These are phyloP conservation scores for Scaeva pyrastri DNA, from an alignment of 2,888 invertebrate species.

Conservation along the genomic window DNA sequence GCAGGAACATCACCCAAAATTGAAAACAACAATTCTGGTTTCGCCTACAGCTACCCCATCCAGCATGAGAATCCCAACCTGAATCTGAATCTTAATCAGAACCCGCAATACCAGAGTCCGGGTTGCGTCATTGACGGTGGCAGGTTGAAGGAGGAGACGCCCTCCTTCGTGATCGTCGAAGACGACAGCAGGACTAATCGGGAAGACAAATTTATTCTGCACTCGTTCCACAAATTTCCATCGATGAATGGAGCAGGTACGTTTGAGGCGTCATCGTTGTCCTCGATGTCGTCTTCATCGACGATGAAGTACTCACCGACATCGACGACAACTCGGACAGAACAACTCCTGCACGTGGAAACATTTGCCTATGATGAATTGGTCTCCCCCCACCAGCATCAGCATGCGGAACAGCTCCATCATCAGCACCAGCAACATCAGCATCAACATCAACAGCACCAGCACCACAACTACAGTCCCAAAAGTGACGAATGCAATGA, in stretches of 20 bases:
- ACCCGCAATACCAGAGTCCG: constrained; percentile 32
- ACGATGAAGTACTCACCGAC: constrained; percentile 55
- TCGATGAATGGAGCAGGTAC: constrained; percentile 79
- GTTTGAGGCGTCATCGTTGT: constrained; percentile 42
- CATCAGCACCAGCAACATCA: constrained; percentile 45
- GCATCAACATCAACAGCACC: too few relatives aligned
- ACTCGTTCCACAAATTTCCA: constrained; percentile 79
- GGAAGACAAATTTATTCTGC: constrained; percentile 73
- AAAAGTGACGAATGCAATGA: constrained; percentile 76
- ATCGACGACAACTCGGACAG: constrained; percentile 7
- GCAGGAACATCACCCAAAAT: constrained; percentile 71
- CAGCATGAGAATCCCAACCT: too few relatives aligned
- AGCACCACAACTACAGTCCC: constrained; percentile 71
- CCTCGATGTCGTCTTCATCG: constrained; percentile 18
- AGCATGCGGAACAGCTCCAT: neutral
- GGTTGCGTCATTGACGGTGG: constrained; percentile 20
- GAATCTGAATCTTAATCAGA: constrained; percentile 21
- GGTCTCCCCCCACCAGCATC: constrained; percentile 64
- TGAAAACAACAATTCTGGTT: constrained; percentile 44
- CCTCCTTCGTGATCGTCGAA: constrained; percentile 41
- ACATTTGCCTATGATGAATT: constrained; percentile 72
- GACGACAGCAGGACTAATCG: constrained; percentile 44
- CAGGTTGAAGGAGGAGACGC: constrained; percentile 39
- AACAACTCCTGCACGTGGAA: constrained; percentile 63
- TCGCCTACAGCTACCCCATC: constrained; percentile 35